Conservation (phyloP, 2,113 vertebrate species). For the Copsychus sechellarum region DNA sequence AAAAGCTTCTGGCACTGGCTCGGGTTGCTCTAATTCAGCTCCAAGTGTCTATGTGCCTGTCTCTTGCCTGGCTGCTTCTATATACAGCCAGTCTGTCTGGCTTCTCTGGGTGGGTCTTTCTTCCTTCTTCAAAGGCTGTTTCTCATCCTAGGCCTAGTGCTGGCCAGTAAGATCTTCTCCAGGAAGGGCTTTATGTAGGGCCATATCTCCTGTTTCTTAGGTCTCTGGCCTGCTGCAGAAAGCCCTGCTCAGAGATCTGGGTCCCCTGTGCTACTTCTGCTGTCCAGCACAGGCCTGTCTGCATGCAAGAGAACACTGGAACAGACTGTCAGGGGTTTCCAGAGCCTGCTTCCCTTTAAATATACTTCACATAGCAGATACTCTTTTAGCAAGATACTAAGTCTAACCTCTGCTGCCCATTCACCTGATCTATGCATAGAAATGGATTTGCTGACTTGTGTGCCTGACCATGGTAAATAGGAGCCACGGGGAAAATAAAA, state of each 20-base stretch:
- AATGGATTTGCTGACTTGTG: neutral
- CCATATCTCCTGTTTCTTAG: neutral
- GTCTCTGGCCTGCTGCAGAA: neutral
- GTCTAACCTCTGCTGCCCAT: neutral
- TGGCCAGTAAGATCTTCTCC: neutral
- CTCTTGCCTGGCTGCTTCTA: neutral
- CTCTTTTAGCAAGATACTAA: neutral
- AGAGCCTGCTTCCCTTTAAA: neutral
- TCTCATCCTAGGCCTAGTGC: neutral
- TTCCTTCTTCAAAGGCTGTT: neutral
- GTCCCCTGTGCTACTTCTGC: neutral
- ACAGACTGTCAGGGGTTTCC: neutral
- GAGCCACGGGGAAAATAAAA: neutral
- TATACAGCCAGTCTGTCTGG: neutral
- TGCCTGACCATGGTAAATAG: neutral
- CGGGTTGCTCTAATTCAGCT: neutral
- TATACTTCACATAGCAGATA: neutral
- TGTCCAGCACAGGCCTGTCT: neutral
- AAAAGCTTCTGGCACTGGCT: neutral
- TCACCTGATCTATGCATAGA: neutral
- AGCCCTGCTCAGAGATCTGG: neutral
- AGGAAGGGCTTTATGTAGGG: neutral
- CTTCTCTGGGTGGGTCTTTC: neutral
- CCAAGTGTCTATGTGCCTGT: fast-evolving
- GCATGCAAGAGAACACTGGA: neutral